These are phyloP conservation scores for Protonibea diacanthus DNA, from an alignment of 2,797 vertebrate genomes.

Conservation along the genomic window DNA sequence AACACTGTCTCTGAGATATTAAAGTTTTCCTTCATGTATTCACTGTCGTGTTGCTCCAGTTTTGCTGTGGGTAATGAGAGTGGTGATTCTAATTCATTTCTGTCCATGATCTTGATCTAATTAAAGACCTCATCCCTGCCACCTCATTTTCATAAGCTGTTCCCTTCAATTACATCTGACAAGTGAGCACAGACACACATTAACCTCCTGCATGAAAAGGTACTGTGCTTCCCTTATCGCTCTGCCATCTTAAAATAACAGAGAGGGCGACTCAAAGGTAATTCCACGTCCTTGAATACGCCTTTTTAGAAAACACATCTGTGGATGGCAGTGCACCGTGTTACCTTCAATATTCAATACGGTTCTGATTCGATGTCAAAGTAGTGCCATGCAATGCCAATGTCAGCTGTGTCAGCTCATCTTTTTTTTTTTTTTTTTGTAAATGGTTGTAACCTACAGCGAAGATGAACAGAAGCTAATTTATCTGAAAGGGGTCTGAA, in stretches of 20 bases:
- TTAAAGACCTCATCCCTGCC: slow-evolving; percentile 81
- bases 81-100: slow-evolving; percentile 80
- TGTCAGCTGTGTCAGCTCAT: slow-evolving; percentile 43
- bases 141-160: slow-evolving; percentile 82
- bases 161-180: slow-evolving; percentile 84
- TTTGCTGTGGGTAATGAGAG: slow-evolving; percentile 73
- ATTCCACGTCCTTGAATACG: slow-evolving; percentile 45
- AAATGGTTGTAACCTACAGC: slow-evolving; percentile 29
- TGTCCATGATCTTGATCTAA: slow-evolving; percentile 82
- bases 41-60: slow-evolving; percentile 66
- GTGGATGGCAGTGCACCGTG: slow-evolving; percentile 8
- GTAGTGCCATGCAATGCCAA: not conserved
- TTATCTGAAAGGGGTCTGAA: slow-evolving; percentile 20
- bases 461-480: slow-evolving; percentile 10
- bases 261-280: slow-evolving; percentile 56
- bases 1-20: slow-evolving; percentile 43
- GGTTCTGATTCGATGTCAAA: slow-evolving; percentile 38
- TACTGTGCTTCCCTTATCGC: slow-evolving; percentile 61
- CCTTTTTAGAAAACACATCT: slow-evolving; percentile 53
- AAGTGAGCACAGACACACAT: slow-evolving; percentile 78
- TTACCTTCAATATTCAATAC: not conserved
- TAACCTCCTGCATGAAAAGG: slow-evolving; percentile 75
- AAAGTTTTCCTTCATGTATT: slow-evolving; percentile 62
- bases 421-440: slow-evolving; percentile 7
- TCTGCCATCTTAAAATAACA: slow-evolving; percentile 62